Evolutionary conservation across 2,797 vertebrate species (phyloP).

Genomic region (Hemibagrus guttatus): DNA sequence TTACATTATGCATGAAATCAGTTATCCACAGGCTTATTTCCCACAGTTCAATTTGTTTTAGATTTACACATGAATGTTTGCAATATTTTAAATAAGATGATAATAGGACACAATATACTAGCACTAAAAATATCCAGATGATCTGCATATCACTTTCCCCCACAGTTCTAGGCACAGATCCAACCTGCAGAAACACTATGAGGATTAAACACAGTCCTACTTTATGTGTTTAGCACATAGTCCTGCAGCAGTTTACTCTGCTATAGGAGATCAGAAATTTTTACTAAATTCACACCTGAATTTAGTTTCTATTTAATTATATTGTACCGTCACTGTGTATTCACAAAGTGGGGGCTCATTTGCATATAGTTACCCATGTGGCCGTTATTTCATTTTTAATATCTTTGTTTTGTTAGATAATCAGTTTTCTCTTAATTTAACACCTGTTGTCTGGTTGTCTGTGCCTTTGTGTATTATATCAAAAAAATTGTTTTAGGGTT

Average conservation of each 20-base stretch:
- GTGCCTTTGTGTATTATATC: neutral
- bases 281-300: neutral
- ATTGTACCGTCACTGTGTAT: neutral
- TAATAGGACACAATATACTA: neutral
- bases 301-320: neutral
- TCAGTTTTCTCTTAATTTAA: neutral
- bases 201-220: neutral
- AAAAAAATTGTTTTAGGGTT: neutral
- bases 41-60: neutral
- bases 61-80: neutral
- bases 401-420: neutral
- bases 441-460: neutral
- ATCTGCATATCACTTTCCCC: neutral
- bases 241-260: neutral
- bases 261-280: neutral
- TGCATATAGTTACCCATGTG: neutral
- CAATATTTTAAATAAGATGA: neutral
- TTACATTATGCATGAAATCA: neutral
- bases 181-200: neutral
- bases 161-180: slow-evolving; percentile 6
- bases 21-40: neutral
- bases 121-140: slow-evolving; percentile 14
- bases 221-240: neutral
- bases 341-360: neutral
- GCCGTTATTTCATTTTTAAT: neutral